These are phyloP conservation scores for Talpa occidentalis DNA, from an alignment of 2,113 vertebrate species.

Conservation along the genomic window DNA sequence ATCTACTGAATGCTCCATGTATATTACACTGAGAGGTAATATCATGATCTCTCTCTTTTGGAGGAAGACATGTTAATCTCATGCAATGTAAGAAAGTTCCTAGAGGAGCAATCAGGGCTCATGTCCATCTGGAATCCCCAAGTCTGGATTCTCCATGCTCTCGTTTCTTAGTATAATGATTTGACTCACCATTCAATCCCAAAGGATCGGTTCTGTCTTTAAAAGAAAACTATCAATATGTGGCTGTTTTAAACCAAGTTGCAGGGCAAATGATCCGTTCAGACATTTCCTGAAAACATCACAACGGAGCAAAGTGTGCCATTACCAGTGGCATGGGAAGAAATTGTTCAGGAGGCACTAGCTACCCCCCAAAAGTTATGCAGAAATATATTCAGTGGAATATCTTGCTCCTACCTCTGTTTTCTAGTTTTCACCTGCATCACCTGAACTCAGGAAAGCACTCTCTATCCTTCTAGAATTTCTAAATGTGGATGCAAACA, in stretches of 20 bases:
- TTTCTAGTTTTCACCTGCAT: not conserved
- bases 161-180: not conserved
- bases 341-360: too few species aligned
- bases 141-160: not conserved
- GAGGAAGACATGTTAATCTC: not conserved
- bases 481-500: not conserved
- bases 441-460: not conserved
- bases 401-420: not conserved
- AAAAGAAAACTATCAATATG: not conserved
- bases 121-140: not conserved
- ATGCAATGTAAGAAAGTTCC: not conserved
- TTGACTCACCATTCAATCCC: not conserved
- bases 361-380: too few species aligned
- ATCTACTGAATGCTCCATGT: rapidly evolving
- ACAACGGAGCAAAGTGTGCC: not conserved
- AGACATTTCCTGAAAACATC: not conserved
- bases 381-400: not conserved
- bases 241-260: not conserved
- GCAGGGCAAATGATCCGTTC: not conserved
- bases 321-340: not conserved
- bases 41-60: not conserved
- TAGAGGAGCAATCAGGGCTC: not conserved
- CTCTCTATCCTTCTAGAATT: not conserved
- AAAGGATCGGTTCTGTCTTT: not conserved
- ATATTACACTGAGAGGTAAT: not conserved